Evolutionary conservation across 2,888 invertebrate genomes (phyloP).

Genomic region (Horisme vitalbata): DNA sequence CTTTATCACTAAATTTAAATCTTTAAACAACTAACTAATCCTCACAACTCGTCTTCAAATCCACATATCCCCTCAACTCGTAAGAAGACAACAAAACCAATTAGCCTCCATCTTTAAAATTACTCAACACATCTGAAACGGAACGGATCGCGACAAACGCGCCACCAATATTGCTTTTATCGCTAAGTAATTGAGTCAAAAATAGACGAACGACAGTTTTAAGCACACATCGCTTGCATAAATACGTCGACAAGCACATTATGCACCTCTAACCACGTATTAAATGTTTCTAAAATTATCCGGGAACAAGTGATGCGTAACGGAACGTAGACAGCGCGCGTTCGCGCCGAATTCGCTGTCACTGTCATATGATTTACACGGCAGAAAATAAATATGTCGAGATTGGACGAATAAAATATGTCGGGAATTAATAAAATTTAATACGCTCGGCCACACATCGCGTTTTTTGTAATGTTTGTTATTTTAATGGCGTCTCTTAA

Average conservation of each 20-base stretch:
- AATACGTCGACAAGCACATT: slow-evolving; percentile 56
- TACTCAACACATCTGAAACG: slow-evolving; percentile 41
- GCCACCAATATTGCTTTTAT: slow-evolving; percentile 36
- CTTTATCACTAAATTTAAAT: too few species aligned
- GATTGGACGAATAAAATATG: slow-evolving; percentile 52
- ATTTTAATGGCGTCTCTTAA: slow-evolving; percentile 31
- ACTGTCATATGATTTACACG: slow-evolving; percentile 65
- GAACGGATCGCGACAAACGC: slow-evolving; percentile 23
- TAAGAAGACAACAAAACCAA: slow-evolving; percentile 34
- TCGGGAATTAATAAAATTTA: slow-evolving; percentile 62
- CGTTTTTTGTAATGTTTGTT: slow-evolving; percentile 33
- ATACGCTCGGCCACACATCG: slow-evolving; percentile 61
- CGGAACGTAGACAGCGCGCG: slow-evolving; percentile 46
- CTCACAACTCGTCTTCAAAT: slow-evolving; percentile 6
- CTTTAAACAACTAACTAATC: too few species aligned
- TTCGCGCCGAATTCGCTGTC: slow-evolving; percentile 71
- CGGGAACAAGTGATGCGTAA: slow-evolving; percentile 36
- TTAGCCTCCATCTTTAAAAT: slow-evolving; percentile 34
- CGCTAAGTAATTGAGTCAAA: slow-evolving; percentile 38
- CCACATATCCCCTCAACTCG: slow-evolving; percentile 6
- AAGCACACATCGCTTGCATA: slow-evolving; percentile 47
- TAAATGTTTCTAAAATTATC: slow-evolving; percentile 50
- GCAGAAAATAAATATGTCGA: slow-evolving; percentile 59
- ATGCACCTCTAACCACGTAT: slow-evolving; percentile 54
- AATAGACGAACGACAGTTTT: slow-evolving; percentile 37